phyloP scores from a whole-genome alignment of 2,888 invertebrate genomes.

The Electrophaes corylata region DNA sequence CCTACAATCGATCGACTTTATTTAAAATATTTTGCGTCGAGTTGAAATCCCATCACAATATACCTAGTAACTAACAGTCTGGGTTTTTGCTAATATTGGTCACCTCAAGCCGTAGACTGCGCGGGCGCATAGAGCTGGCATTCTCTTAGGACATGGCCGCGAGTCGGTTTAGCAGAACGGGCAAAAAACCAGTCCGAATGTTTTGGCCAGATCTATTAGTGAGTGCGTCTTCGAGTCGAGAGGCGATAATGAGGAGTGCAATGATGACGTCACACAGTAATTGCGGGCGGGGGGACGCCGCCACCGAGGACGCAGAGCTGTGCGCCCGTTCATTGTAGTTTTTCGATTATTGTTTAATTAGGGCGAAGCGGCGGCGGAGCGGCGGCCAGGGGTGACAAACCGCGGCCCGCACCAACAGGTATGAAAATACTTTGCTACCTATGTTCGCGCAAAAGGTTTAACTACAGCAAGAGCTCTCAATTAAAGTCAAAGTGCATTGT shows the following conservation, averaged over 20 bases:
- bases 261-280: slow-evolving; percentile 72
- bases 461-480: no score
- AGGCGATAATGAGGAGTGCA: slow-evolving; percentile 82
- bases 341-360: slow-evolving; percentile 85
- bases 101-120: slow-evolving; percentile 43
- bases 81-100: slow-evolving; percentile 31
- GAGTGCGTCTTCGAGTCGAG: slow-evolving; percentile 70
- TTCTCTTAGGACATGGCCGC: slow-evolving; percentile 51
- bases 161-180: slow-evolving; percentile 53
- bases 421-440: slow-evolving; percentile 8
- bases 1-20: neutral
- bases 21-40: slow-evolving; percentile 15
- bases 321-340: slow-evolving; percentile 84
- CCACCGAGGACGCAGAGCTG: slow-evolving; percentile 74
- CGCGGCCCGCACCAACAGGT: slow-evolving; percentile 60
- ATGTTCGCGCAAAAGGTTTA: slow-evolving; percentile 20
- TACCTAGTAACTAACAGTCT: slow-evolving; percentile 21
- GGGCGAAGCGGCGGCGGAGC: slow-evolving; percentile 84
- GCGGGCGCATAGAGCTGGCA: slow-evolving; percentile 52
- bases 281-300: slow-evolving; percentile 54
- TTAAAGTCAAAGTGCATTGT: no score
- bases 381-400: slow-evolving; percentile 71
- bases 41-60: slow-evolving; percentile 18
- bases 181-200: slow-evolving; percentile 61
- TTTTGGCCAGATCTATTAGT: slow-evolving; percentile 66